Base-by-base conservation (phyloP, 2,888 invertebrate species). In the Archaeoteleia sp. region DNA sequence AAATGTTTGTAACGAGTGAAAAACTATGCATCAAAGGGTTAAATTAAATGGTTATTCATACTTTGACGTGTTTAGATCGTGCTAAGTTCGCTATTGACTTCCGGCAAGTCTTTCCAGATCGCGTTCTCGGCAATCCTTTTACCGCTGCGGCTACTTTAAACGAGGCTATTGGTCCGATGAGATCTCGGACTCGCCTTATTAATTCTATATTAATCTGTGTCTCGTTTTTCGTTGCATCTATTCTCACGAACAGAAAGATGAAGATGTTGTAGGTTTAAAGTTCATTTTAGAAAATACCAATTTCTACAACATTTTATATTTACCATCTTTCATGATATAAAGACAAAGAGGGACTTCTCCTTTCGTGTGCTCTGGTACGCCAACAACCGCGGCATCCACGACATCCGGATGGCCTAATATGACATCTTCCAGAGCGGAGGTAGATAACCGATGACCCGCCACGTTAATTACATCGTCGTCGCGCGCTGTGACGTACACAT, bases 391-490 rank as follows among this genome's bases (percentile, higher is more conserved):
- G 0, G 94, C 93, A 79, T 97, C 97, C 0, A 91, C 92, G 0
- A 97, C 89, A 70, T 94, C 91, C 0, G 92, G 91, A 87, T 96
- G 95, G n/a, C 93, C 89, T 32, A 96, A 85, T 7, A 96, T 91
- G 0, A 96, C 95, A 83, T 97, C 96, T 84, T 97, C 97, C 1
- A 97, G 85, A 0, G 95, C 94, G 0, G 94, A 91, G 0, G 96
- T 95, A 0, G 96, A 95, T 32, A 97, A 87, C 46, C 97, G 88
- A 83, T 97, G 97, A 0, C 97, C 97, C 0, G 97, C 95, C 0
- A 97, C 97, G 83, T 97, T 97, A 76, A 97, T 97, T 62, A 96
- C 93, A 85, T 97, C 97, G 86, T 97, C 97, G 62, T 95, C 95
- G 23, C 97, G 88, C 0, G 96, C 94, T 45, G 95, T 94, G 8